These are phyloP conservation scores for Zapus hudsonius DNA, from an alignment of 2,113 vertebrate species.

Conservation along the genomic window DNA sequence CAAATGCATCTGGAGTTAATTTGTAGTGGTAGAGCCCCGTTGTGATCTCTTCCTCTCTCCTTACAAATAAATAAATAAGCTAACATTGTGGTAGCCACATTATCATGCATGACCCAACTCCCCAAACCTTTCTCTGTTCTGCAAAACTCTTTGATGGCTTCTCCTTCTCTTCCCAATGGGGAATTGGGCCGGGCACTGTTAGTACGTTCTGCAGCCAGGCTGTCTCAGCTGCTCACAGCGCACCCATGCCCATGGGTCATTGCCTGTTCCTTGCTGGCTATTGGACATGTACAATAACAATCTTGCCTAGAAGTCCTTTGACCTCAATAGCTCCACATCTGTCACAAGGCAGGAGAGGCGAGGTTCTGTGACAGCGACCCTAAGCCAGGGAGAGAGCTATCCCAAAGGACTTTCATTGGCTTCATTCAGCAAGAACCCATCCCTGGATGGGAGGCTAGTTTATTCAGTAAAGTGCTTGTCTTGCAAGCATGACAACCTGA, in stretches of 20 bases:
- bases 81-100: too few relatives aligned
- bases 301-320: not conserved
- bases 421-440: not conserved
- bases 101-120: too few relatives aligned
- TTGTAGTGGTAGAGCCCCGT: too few relatives aligned
- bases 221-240: rapidly evolving
- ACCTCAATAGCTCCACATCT: not conserved
- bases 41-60: too few relatives aligned
- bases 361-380: not conserved
- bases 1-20: too few relatives aligned
- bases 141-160: not conserved
- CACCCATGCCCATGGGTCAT: not conserved
- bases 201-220: rapidly evolving
- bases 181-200: not conserved
- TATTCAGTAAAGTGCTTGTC: too few relatives aligned
- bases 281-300: not conserved
- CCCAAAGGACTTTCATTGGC: not conserved
- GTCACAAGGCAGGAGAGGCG: not conserved
- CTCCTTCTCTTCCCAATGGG: too few relatives aligned
- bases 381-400: not conserved
- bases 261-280: not conserved
- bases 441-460: too few relatives aligned
- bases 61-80: too few relatives aligned
- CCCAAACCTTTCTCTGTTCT: not conserved
- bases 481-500: too few relatives aligned